Percentiles rank a stretch among this genome's conserved stretches.
Conservation (phyloP, 2,888 invertebrate genomes). For the Pegoplata infirma region DNA sequence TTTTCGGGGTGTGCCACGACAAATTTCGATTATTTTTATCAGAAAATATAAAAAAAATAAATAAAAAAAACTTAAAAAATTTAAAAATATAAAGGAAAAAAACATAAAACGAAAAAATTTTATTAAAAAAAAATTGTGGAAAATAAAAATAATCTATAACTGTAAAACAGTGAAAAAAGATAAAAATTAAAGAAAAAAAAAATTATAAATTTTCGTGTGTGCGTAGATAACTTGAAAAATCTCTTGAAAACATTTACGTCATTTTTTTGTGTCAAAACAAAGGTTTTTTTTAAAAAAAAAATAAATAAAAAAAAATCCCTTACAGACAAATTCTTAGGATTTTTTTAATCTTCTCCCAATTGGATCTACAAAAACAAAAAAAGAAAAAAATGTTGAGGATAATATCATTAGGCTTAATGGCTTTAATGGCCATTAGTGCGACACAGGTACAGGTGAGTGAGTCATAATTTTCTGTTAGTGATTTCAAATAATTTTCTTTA, state of each 20-base stretch:
- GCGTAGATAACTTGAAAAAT: too few species aligned
- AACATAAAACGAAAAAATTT: too few species aligned
- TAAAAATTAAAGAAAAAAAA: background rate
- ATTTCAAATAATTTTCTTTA: too few species aligned
- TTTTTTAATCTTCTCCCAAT: background rate
- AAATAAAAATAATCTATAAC: background rate
- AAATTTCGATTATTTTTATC: conserved; percentile 1
- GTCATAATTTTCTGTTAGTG: conserved; percentile 35
- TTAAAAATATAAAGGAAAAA: too few species aligned
- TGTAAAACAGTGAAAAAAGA: background rate
- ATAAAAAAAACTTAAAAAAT: conserved; percentile 28
- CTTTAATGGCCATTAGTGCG: conserved; percentile 57
- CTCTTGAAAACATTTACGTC: conserved; percentile 56
- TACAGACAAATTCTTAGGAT: background rate
- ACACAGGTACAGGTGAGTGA: conserved; percentile 65
- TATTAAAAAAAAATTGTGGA: background rate
- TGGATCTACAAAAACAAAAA: conserved; percentile 34
- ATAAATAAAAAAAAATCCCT: conserved; percentile 10
- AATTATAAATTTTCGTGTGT: too few species aligned
- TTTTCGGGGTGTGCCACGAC: conserved; percentile 62
- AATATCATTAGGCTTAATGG: conserved; percentile 57
- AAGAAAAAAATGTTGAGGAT: conserved; percentile 63
- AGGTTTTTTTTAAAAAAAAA: background rate
- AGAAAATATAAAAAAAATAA: background rate
- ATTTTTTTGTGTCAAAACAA: conserved; percentile 25